A percentile compares a stretch with the other conserved stretches of the same genome.
phyloP scores from a whole-genome alignment of 2,113 vertebrate genomes.

The Ctenodactylus gundi region DNA sequence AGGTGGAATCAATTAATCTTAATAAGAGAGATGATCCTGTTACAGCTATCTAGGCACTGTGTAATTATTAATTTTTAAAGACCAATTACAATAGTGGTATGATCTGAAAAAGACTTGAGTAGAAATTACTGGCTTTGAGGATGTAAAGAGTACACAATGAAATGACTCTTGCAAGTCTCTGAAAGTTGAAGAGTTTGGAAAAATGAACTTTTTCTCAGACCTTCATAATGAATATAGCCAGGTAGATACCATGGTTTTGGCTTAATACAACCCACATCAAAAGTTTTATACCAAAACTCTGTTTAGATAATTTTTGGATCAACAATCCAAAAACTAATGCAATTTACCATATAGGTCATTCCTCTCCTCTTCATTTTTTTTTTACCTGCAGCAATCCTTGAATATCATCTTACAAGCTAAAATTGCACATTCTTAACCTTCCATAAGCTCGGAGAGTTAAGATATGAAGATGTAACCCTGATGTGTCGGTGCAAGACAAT shows the following conservation, averaged over 20 bases:
- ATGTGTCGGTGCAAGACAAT: background rate
- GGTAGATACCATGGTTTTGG: background rate
- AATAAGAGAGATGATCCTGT: background rate
- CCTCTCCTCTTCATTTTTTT: too few relatives aligned
- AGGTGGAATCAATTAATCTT: background rate
- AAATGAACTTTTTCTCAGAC: too few relatives aligned
- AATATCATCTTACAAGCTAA: background rate
- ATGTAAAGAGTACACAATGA: background rate
- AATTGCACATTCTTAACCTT: background rate
- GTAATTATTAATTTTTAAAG: background rate
- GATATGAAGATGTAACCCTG: background rate
- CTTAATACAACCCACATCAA: too few relatives aligned
- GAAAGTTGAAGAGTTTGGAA: background rate
- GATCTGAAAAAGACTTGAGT: background rate
- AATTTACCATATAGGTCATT: background rate
- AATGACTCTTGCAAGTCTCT: too few relatives aligned
- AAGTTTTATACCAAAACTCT: too few relatives aligned
- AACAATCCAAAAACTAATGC: background rate
- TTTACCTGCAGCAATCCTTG: background rate
- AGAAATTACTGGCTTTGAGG: background rate
- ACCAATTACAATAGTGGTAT: background rate
- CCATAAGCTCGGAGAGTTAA: background rate
- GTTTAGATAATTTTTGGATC: background rate
- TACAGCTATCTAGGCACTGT: background rate
- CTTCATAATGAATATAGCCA: background rate